These are phyloP conservation scores for Tamandua tetradactyla DNA, from an alignment of 2,797 vertebrate species.

Conservation along the genomic window DNA sequence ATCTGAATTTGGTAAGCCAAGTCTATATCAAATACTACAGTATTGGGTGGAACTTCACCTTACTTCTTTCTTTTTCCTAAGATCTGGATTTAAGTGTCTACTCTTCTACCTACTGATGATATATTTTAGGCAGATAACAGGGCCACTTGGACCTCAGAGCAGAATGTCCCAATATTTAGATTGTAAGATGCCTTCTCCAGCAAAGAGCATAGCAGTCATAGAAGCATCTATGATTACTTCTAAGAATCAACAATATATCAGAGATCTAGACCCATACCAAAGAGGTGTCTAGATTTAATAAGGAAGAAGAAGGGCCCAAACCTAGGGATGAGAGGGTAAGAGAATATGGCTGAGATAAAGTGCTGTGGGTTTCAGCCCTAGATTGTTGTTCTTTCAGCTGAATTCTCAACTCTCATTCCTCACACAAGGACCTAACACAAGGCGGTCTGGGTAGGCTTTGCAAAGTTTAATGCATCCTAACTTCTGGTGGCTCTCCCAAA, in stretches of 20 bases:
- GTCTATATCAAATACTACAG: background rate
- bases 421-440: background rate
- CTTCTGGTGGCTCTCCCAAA: background rate
- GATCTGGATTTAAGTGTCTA: background rate
- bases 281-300: background rate
- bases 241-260: background rate
- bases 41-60: background rate
- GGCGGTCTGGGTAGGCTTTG: background rate
- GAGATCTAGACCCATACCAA: background rate
- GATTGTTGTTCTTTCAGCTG: background rate
- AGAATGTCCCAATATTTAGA: background rate
- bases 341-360: background rate
- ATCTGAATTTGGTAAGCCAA: background rate
- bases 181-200: background rate
- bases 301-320: background rate
- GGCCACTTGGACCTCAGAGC: background rate
- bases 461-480: background rate
- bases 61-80: conserved; percentile 11
- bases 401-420: conserved; percentile 32
- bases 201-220: background rate
- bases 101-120: background rate
- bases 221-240: background rate
- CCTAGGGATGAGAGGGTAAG: background rate
- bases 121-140: background rate
- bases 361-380: background rate